phyloP scores from a whole-genome alignment of 2,113 vertebrate species.

The Ammodytes marinus region DNA sequence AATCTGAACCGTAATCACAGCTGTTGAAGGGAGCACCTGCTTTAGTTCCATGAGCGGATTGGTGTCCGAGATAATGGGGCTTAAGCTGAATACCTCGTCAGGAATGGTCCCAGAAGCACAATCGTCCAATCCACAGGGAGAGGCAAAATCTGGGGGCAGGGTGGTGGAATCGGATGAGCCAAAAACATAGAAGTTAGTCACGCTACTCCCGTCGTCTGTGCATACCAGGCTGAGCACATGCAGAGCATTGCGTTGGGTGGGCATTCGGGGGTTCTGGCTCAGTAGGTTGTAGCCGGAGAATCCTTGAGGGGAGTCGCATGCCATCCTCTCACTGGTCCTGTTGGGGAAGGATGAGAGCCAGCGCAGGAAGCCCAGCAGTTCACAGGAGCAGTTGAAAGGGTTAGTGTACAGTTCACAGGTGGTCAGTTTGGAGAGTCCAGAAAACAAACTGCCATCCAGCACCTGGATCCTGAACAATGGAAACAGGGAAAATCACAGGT shows the following conservation, averaged over 20 bases:
- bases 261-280: constrained; percentile 90
- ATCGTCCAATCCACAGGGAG: constrained; percentile 90
- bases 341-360: constrained; percentile 96
- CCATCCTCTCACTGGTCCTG: constrained; percentile 94
- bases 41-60: constrained; percentile 90
- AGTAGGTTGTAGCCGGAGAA: constrained; percentile 94
- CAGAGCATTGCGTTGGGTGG: constrained; percentile 90
- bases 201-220: constrained; percentile 82
- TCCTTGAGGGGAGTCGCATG: constrained; percentile 92
- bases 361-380: constrained; percentile 94
- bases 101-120: constrained; percentile 92
- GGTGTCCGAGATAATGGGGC: constrained; percentile 84
- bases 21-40: constrained; percentile 88
- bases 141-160: constrained; percentile 83
- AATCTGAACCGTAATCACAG: constrained; percentile 91
- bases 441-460: constrained; percentile 91
- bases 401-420: constrained; percentile 98
- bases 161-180: constrained; percentile 82
- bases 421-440: constrained; percentile 90
- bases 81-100: constrained; percentile 86
- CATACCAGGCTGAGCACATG: constrained; percentile 92
- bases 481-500: background rate
- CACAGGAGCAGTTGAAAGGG: constrained; percentile 97
- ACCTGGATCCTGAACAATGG: constrained; percentile 88
- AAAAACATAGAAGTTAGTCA: constrained; percentile 80